Evolutionary conservation across 2,113 vertebrate genomes (phyloP), one percentile per base, ranked within the genome.

Genomic region (Phoenicopterus ruber): DNA sequence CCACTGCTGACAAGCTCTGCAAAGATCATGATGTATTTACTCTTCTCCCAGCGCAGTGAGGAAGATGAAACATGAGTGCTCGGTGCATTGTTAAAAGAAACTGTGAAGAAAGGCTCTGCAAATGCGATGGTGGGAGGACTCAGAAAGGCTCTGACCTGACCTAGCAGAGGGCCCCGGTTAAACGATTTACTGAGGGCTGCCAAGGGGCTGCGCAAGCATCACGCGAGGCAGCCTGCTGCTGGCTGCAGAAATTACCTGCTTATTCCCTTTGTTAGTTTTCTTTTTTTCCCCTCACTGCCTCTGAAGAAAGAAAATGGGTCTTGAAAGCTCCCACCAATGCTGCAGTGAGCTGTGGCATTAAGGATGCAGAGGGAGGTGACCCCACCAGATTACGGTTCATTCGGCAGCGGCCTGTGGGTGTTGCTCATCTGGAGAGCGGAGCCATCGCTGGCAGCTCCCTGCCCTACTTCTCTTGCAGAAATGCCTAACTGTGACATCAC

Each of bases 381-480:
- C 86, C 16, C 32, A 40, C 28, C 55, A 47, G 63, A 46, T 66
- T 40, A 55, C 3, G 2, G 88, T 78, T 94, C 94, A 89, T 91
- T 88, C 94, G 69, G 86, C 94, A 81, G 88, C 8, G 3, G 66
- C 81, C 57, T 2, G 2, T 40, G 73, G 88, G 73, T 70, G 86
- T 57, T 89, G 81, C 94, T 87, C 83, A 61, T 44, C 87, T 16
- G 0, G 86, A 65, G 86, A 87, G 40, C 3, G 0, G 34, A 89
- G 95, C 58, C 1, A 0, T 91, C 90, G 63, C 83, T 54, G 81
- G 94, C 96, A 96, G 88, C 86, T 97, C 70, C 73, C 77, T 97
- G 97, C 91, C 93, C 95, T 96, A 94, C 44, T 97, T 97, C 93
- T 86, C 79, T 89, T 95, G 95, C 94, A 95, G 73, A 91, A 83